Evolutionary conservation across 2,797 vertebrate species (phyloP).

Genomic region (Helostoma temminkii): DNA sequence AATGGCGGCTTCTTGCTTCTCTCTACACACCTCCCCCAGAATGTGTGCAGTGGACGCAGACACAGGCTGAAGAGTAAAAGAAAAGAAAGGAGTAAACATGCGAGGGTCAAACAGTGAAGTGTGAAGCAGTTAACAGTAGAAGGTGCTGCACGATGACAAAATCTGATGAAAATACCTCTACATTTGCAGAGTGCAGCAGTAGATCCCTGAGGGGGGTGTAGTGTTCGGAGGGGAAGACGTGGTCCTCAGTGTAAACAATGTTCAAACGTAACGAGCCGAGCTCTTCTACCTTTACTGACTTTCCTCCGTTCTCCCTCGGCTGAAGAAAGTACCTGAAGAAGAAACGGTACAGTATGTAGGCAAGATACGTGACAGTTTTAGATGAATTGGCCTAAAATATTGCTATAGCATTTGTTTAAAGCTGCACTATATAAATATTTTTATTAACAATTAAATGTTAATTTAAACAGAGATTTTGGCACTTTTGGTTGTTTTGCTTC

Average conservation of each 20-base stretch:
- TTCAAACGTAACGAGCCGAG: conserved; percentile 96
- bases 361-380: rapidly evolving
- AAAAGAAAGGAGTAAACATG: not conserved
- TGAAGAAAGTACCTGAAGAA: conserved; percentile 94
- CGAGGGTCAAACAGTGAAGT: not conserved
- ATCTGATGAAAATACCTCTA: conserved; percentile 79
- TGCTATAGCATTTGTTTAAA: not conserved
- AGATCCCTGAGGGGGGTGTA: conserved; percentile 93
- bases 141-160: not conserved
- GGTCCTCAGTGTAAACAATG: conserved; percentile 98
- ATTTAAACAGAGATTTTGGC: too few relatives aligned
- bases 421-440: not conserved
- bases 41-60: conserved; percentile 94
- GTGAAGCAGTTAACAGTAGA: not conserved
- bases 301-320: conserved; percentile 94
- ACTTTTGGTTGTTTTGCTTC: not conserved
- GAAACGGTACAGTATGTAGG: too few relatives aligned
- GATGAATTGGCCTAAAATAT: not conserved
- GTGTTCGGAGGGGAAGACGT: conserved; percentile 95
- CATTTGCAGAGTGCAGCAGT: conserved; percentile 91
- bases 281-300: conserved; percentile 94
- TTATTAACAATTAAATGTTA: too few relatives aligned
- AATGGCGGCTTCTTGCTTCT: conserved; percentile 98
- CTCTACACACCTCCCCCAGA: conserved; percentile 96
- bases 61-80: conserved; percentile 89